These are phyloP conservation scores for Tortrix viridana DNA, from an alignment of 2,888 invertebrate genomes.

Conservation along the genomic window DNA sequence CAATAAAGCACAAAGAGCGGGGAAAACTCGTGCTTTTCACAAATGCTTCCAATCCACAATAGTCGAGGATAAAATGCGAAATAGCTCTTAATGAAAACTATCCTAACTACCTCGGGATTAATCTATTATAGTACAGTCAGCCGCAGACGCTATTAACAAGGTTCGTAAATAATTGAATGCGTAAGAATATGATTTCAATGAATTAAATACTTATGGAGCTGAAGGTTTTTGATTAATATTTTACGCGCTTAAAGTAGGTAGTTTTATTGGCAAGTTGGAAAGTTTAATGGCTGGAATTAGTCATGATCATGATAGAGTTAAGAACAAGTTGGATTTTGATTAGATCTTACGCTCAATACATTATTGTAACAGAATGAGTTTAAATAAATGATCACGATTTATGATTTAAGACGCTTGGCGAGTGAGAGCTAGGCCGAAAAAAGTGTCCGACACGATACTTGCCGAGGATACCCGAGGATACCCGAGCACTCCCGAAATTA, in stretches of 20 bases:
- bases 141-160: conserved; percentile 58
- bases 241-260: conserved; percentile 1
- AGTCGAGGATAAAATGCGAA: conserved; percentile 59
- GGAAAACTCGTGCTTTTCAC: conserved; percentile 62
- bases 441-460: too few species aligned
- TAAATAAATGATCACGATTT: too few species aligned
- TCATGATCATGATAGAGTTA: too few species aligned
- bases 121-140: conserved; percentile 62
- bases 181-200: conserved; percentile 27
- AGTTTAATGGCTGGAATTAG: not conserved
- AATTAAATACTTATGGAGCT: conserved; percentile 15
- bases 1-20: conserved; percentile 56
- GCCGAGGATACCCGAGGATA: too few species aligned
- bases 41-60: conserved; percentile 68
- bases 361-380: too few species aligned
- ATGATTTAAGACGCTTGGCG: too few species aligned
- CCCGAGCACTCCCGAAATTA: too few species aligned
- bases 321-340: too few species aligned
- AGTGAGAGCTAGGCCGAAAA: too few species aligned
- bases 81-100: conserved; percentile 65
- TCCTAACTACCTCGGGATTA: conserved; percentile 54
- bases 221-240: conserved; percentile 5
- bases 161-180: conserved; percentile 38
- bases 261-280: conserved; percentile 7
- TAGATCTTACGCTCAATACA: too few species aligned